These are phyloP conservation scores for Thysanoteuthis rhombus DNA, from an alignment of 2,888 invertebrate genomes.

Conservation along the genomic window DNA sequence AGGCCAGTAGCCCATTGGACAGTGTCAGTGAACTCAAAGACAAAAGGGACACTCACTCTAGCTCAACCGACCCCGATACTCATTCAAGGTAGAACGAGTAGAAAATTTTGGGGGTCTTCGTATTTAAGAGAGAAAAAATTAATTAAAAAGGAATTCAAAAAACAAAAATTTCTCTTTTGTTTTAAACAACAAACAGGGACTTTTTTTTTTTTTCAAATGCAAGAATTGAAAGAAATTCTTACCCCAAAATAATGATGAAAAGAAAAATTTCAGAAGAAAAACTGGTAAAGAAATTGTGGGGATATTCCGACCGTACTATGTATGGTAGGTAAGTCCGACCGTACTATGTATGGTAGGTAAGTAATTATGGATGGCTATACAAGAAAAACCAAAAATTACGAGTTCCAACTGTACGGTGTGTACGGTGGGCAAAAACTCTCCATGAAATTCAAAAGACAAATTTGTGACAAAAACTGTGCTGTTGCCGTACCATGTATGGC, in stretches of 20 bases:
- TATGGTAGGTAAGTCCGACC: neutral
- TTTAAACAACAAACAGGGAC: neutral
- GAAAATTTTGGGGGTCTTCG: neutral
- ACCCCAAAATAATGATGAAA: neutral
- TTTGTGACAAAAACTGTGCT: neutral
- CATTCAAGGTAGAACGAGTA: conserved; percentile 51
- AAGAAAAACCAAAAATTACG: neutral
- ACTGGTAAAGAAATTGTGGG: neutral
- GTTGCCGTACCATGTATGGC: neutral
- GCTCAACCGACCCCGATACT: conserved; percentile 56
- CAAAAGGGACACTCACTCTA: conserved; percentile 49
- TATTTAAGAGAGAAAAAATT: neutral
- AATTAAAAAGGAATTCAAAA: neutral
- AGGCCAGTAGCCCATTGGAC: conserved; percentile 55
- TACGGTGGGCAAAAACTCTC: too few relatives aligned
- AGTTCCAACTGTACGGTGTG: neutral
- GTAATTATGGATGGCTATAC: neutral
- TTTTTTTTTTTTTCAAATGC: too few relatives aligned
- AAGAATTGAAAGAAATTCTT: neutral
- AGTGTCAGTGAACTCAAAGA: conserved; percentile 54
- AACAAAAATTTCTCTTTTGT: neutral
- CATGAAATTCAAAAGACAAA: neutral
- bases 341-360: neutral
- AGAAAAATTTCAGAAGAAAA: neutral
- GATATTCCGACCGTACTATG: neutral